Evolutionary conservation across 2,113 vertebrate genomes (phyloP).

Genomic region (Hydropotes inermis): DNA sequence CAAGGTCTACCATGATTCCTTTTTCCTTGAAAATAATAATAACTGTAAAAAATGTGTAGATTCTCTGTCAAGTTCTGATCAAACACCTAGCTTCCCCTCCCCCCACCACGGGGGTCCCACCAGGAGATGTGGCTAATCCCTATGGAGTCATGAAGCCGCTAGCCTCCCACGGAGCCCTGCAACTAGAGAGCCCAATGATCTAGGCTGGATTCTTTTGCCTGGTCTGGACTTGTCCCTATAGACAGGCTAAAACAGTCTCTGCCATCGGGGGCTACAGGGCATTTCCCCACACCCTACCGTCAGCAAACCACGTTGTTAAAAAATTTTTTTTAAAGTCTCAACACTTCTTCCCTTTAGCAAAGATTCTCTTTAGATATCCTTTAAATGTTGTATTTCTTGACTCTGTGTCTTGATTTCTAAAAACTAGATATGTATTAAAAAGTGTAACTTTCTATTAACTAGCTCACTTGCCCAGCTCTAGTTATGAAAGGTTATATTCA

Average conservation of each 20-base stretch:
- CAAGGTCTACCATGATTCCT: neutral
- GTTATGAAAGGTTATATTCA: conserved; percentile 33
- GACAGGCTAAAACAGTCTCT: conserved; percentile 37
- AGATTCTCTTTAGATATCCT: neutral
- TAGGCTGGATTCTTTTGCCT: conserved; percentile 41
- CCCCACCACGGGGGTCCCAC: neutral
- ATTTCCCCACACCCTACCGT: neutral
- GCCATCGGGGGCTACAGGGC: neutral
- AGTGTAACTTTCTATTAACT: conserved; percentile 9
- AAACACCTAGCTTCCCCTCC: neutral
- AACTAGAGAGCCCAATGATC: conserved; percentile 27
- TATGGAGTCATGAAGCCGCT: conserved; percentile 16
- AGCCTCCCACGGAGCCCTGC: conserved; percentile 1
- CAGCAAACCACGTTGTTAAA: neutral
- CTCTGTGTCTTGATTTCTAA: neutral
- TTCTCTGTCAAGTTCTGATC: conserved; percentile 30
- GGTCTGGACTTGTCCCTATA: conserved; percentile 28
- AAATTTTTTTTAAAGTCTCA: neutral
- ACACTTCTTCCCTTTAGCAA: conserved; percentile 15
- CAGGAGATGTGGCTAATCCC: neutral
- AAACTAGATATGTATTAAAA: neutral
- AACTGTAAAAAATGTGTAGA: neutral
- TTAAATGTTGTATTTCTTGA: conserved; percentile 20
- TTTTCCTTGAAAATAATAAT: conserved; percentile 50
- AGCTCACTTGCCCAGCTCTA: conserved; percentile 12